These are phyloP conservation scores for Tautogolabrus adspersus DNA, from an alignment of 2,113 vertebrate genomes.

Conservation along the genomic window DNA sequence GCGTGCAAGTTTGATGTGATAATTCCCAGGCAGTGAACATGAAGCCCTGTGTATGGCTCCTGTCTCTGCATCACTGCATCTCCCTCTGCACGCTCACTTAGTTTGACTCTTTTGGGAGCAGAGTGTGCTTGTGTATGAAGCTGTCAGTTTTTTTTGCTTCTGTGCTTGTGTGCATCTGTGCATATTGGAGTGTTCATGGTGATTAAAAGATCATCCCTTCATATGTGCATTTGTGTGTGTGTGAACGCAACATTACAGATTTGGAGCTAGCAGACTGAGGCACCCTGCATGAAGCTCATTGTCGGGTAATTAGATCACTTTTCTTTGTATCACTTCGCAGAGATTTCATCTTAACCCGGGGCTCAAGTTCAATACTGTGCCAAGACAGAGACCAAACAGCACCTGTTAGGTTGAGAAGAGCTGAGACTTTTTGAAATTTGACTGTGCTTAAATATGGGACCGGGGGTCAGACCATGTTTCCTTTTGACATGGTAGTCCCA, in stretches of 20 bases:
- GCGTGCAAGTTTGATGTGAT: constrained; percentile 71
- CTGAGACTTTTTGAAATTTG: constrained; percentile 47
- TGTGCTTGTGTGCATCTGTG: constrained; percentile 45
- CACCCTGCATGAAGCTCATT: background rate
- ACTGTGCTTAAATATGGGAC: constrained; percentile 17
- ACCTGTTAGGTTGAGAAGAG: constrained; percentile 36
- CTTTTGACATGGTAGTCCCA: constrained; percentile 47
- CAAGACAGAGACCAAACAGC: background rate
- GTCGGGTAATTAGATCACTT: constrained; percentile 21
- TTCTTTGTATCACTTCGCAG: background rate
- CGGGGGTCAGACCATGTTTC: constrained; percentile 21
- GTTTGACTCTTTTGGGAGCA: constrained; percentile 35
- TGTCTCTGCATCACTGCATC: constrained; percentile 64
- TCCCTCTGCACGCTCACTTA: constrained; percentile 40
- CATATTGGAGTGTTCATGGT: constrained; percentile 21
- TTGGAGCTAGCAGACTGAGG: background rate
- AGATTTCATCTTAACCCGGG: constrained; percentile 26
- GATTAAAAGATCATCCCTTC: constrained; percentile 40
- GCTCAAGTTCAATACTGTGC: constrained; percentile 19
- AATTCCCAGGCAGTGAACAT: constrained; percentile 72
- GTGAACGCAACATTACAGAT: background rate
- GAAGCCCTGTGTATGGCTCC: constrained; percentile 55
- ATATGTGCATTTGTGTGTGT: background rate
- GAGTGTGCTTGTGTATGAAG: constrained; percentile 24
- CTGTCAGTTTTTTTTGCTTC: constrained; percentile 26